Base-by-base conservation (phyloP, 2,888 invertebrate genomes). In the Thecocarcelia acutangulata region DNA sequence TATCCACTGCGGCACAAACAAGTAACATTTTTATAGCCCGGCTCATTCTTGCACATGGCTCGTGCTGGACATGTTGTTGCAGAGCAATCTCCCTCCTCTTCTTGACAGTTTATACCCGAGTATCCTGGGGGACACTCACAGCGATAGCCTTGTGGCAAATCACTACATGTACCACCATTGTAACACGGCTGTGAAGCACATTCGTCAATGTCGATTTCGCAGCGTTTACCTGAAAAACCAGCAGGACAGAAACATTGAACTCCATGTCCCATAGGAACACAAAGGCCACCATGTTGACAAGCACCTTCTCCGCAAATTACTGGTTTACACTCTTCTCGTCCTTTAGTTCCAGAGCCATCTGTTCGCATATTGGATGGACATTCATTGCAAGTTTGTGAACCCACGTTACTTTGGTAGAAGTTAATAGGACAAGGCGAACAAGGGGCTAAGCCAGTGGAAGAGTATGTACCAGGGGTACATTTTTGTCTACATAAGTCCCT, bases 1-100 rank as follows among this genome's bases (percentile, higher is more conserved):
- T 98, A 99, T 66, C 98, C 98, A 83, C 97, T 95, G 88, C 97
- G 93, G 88, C 99, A 99, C 11, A 98, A 92, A 88, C 99, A 99
- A 1, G 97, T 97, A 87, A 94, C 95, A 87, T 97, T 97, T 86
- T 96, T 96, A 85, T 93, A 94, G 78, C 96, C 97, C 19, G 96
- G 97, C 90, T 95, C 96, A 90, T 98, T 97, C 91, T 98, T 98
- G 90, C 99, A 99, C 96, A 98, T 97, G 3, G 98, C 98, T 87
- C 97, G 93, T 88, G 97, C 98, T 0, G 97, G 97, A 86, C 99
- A 99, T 0, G 98, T 97, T 83, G 96, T 96, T 87, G 95, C 96
- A 85, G 92, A 92, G 88, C 97, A 98, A 86, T 98, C 97, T 15
- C 96, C 95, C 86, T 95, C 93, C 90, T 98, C 97, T 88, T 97